phyloP scores from a whole-genome alignment of 2,888 invertebrate species.

The Rugalucina vietnamica region DNA sequence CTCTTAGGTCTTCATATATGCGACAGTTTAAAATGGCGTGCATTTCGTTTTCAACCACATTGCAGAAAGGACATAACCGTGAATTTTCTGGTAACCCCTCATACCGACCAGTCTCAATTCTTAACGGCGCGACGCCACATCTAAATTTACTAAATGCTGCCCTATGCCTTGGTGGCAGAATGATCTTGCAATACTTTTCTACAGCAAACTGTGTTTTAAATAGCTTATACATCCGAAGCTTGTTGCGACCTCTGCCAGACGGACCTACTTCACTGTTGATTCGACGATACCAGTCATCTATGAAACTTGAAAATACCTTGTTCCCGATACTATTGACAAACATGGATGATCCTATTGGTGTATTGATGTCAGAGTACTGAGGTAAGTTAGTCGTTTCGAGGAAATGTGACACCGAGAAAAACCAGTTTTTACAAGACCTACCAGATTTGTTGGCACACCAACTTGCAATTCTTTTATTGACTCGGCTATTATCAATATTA shows the following conservation, averaged over 20 bases:
- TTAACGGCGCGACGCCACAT: constrained; percentile 6
- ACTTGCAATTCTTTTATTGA: background rate
- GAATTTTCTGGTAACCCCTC: background rate
- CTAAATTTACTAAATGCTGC: constrained; percentile 3
- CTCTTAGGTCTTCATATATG: background rate
- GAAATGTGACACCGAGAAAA: background rate
- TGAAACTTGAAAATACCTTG: background rate
- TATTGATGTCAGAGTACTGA: background rate
- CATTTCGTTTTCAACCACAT: background rate
- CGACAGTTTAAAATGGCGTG: background rate
- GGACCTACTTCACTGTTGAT: background rate
- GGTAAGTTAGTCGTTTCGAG: background rate
- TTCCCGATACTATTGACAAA: background rate
- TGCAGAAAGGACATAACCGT: constrained; percentile 4
- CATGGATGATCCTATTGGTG: background rate
- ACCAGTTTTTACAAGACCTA: background rate
- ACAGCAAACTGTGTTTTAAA: background rate
- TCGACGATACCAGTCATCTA: background rate
- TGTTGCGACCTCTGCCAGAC: background rate
- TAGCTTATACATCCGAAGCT: background rate
- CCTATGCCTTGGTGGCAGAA: background rate
- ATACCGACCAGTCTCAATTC: constrained; percentile 2
- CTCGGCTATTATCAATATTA: background rate
- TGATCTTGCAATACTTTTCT: background rate
- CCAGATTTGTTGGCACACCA: background rate